Evolutionary conservation across 2,113 vertebrate genomes (phyloP).

Genomic region (human): DNA sequence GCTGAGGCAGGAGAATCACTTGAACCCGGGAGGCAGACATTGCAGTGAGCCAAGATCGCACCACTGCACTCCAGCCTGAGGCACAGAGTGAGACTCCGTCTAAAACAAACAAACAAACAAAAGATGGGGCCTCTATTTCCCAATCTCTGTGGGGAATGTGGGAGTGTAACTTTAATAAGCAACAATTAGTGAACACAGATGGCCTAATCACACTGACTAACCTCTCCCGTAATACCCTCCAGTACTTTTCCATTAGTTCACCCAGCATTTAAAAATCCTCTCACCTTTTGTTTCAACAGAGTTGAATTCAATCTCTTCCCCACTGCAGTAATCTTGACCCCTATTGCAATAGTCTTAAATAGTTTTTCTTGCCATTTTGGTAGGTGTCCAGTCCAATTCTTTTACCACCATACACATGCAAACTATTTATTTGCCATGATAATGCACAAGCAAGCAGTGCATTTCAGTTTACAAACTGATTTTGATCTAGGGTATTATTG

Average conservation of each 20-base stretch:
- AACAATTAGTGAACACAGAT: background rate
- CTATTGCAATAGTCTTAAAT: background rate
- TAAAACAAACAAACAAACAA: too few relatives aligned
- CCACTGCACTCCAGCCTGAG: too few relatives aligned
- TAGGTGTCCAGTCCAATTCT: background rate
- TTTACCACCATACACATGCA: background rate
- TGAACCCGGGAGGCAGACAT: too few relatives aligned
- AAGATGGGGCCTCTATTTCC: background rate
- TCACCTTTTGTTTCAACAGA: background rate
- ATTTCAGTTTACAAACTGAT: constrained; percentile 7
- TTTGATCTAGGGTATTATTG: background rate
- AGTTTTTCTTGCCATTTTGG: constrained; percentile 11
- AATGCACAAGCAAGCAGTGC: background rate
- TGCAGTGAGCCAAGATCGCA: too few relatives aligned
- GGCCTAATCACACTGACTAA: background rate
- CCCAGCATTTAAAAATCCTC: background rate
- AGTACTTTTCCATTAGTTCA: background rate
- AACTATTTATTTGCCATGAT: background rate
- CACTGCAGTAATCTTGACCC: background rate
- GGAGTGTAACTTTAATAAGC: background rate
- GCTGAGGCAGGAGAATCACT: too few relatives aligned
- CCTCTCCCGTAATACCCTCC: background rate
- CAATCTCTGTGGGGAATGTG: background rate
- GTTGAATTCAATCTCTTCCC: background rate
- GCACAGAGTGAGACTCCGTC: too few relatives aligned